phyloP scores from a whole-genome alignment of 2,888 invertebrate genomes.

The Tenthredo notha region DNA sequence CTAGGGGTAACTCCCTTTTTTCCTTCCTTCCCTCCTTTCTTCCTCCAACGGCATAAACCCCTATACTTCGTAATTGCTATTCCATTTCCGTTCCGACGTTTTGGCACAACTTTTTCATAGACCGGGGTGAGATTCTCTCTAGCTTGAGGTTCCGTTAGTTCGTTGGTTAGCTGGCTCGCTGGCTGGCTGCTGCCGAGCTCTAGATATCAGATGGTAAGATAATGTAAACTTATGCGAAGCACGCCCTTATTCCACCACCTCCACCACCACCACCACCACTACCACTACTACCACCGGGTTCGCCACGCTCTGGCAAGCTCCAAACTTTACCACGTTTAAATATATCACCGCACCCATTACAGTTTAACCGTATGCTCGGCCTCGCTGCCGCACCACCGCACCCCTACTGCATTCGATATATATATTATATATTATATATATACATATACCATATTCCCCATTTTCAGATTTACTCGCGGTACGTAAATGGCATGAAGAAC shows the following conservation, averaged over 20 bases:
- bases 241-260: conserved; percentile 69
- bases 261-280: conserved; percentile 17
- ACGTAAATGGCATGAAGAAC: conserved; percentile 11
- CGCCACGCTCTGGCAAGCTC: conserved; percentile 62
- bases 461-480: conserved; percentile 39
- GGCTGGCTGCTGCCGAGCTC: background rate
- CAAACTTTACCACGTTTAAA: conserved; percentile 76
- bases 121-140: conserved; percentile 21
- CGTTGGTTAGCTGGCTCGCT: background rate
- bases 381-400: background rate
- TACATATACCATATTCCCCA: background rate
- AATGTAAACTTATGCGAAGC: conserved; percentile 78
- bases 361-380: conserved; percentile 75
- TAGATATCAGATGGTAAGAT: conserved; percentile 77
- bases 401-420: conserved; percentile 25
- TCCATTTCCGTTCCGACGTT: conserved; percentile 41
- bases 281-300: background rate
- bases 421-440: background rate
- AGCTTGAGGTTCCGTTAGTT: background rate
- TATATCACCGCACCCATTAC: conserved; percentile 75
- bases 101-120: conserved; percentile 48
- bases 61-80: conserved; percentile 4
- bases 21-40: background rate
- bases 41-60: background rate
- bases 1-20: background rate